phyloP scores from a whole-genome alignment of 2,888 invertebrate species.

The Dinocampus coccinellae region DNA sequence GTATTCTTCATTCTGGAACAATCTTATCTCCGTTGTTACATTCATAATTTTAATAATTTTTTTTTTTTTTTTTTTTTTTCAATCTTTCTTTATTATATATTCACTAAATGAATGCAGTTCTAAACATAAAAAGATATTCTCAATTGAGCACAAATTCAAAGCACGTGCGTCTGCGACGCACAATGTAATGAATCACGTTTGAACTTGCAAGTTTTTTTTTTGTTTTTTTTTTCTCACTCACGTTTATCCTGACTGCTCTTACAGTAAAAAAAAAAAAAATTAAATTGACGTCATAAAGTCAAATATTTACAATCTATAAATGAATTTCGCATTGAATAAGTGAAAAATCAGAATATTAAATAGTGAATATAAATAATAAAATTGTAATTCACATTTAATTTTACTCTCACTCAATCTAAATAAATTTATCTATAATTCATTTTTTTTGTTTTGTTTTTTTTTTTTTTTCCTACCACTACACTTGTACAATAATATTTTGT shows the following conservation, averaged over 20 bases:
- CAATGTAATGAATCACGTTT: conserved; percentile 38
- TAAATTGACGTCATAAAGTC: conserved; percentile 3
- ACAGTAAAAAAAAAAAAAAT: not conserved
- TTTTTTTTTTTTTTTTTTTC: not conserved
- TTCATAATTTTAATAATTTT: conserved; percentile 33
- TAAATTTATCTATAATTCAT: not conserved
- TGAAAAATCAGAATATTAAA: not conserved
- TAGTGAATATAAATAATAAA: no score
- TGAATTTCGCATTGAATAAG: not conserved
- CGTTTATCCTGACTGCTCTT: not conserved
- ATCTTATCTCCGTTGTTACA: conserved; percentile 8
- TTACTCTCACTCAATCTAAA: not conserved
- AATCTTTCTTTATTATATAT: conserved; percentile 17
- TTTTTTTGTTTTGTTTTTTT: not conserved
- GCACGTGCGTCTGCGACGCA: conserved; percentile 33
- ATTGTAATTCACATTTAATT: not conserved
- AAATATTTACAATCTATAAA: conserved; percentile 6
- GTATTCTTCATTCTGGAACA: conserved; percentile 37
- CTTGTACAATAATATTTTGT: no score
- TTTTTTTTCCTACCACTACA: no score
- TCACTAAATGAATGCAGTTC: conserved; percentile 22
- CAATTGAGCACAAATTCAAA: conserved; percentile 33
- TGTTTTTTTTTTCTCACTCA: conserved; percentile 2
- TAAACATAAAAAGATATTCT: conserved; percentile 36
- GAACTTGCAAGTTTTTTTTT: conserved; percentile 24